Base-by-base conservation (phyloP, 2,797 vertebrate species). In the Champsocephalus esox region DNA sequence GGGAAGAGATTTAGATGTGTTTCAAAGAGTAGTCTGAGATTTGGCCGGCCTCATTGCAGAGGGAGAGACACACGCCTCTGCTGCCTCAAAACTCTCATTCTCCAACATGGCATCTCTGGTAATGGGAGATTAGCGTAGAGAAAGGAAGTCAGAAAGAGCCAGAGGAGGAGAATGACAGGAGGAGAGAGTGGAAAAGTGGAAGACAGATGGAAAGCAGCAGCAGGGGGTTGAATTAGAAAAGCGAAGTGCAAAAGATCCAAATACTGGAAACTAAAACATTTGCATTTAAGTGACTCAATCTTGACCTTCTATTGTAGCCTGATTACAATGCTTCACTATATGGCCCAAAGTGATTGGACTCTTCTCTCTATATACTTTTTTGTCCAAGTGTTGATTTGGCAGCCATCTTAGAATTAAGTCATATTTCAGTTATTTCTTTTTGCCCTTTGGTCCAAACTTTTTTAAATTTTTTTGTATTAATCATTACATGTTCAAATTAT, bases 21-120 rank as follows among this genome's bases (percentile, higher is more conserved):
- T 86, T 90, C 87, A 89, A 86, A 78, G 62, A 64, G 66, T 12
- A 60, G 64, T 62, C 73, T 81, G 52, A 46, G 66, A 80, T 82
- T 84, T 63, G 71, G 66, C 65, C 28, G 71, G 70, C 43, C 54
- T 78, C 61, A 74, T 73, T 84, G 73, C 68, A 88, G 73, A 84
- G 16, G 1, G 59, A 80, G 80, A 77, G 75, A 76, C 86, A 67
- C 59, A 73, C 67, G 72, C 75, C 83, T 79, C 68, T 70, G 77
- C 79, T 77, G 64, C 72, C 50, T 91, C 81, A 68, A 70, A 84
- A 84, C 80, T 69, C 72, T 80, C 77, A 70, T 80, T 83, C 83
- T 80, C 74, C 59, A 75, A 87, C 72, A 81, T 84, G 81, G 86
- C 85, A 85, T 77, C 86, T 83, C 80, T 87, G 85, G 70, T 86